Evolutionary conservation across 1,140 invertebrate species (phyloP).

Genomic region (Sminthurinus signatus): DNA sequence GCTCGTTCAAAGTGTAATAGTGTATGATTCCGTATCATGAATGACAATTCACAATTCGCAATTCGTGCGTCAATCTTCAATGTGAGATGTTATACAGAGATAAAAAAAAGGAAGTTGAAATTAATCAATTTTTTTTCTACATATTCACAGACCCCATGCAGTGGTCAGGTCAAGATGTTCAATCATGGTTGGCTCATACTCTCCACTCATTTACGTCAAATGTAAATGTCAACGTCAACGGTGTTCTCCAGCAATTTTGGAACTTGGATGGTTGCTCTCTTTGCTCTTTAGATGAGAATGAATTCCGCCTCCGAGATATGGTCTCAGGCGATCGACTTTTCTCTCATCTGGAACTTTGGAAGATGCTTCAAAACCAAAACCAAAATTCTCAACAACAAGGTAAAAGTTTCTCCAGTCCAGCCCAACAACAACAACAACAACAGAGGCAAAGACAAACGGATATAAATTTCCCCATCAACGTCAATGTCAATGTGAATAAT

Average conservation of each 20-base stretch:
- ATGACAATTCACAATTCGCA: too few species aligned
- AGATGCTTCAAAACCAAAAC: slow-evolving; percentile 51
- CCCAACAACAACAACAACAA: too few species aligned
- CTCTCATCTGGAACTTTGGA: slow-evolving; percentile 88
- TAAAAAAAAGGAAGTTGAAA: too few species aligned
- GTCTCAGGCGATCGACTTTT: slow-evolving; percentile 72
- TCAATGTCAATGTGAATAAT: background rate
- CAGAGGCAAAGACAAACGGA: too few species aligned
- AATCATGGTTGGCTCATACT: slow-evolving; percentile 44
- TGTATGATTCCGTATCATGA: too few species aligned
- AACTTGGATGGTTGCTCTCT: slow-evolving; percentile 70
- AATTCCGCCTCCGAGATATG: slow-evolving; percentile 71
- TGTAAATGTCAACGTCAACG: background rate
- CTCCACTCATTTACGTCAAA: slow-evolving; percentile 15
- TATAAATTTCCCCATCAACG: too few species aligned
- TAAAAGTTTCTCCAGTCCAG: background rate
- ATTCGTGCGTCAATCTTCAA: too few species aligned
- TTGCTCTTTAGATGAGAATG: slow-evolving; percentile 69
- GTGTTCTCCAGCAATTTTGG: slow-evolving; percentile 19
- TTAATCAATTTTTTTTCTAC: too few species aligned
- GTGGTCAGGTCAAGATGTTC: slow-evolving; percentile 76
- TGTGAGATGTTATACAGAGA: too few species aligned
- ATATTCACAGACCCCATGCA: slow-evolving; percentile 64
- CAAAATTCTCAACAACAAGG: slow-evolving; percentile 6
- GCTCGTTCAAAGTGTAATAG: too few species aligned